Percentiles rank a stretch among this genome's conserved stretches.
Conservation (phyloP, 2,797 vertebrate genomes). For the Lemur catta region DNA sequence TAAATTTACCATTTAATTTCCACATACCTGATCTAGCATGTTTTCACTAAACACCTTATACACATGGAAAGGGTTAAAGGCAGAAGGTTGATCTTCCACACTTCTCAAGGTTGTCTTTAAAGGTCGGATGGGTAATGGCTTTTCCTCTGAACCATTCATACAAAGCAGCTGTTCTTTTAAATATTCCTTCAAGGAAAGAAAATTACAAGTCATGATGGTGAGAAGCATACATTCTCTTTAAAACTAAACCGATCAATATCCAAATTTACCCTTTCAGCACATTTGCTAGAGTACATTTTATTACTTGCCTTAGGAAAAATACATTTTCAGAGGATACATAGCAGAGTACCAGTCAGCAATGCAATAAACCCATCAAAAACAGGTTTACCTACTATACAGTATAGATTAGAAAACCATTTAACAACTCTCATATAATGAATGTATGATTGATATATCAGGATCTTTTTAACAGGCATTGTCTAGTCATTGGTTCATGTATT, state of each 20-base stretch:
- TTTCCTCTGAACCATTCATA: conserved; percentile 73
- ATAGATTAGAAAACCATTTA: conserved; percentile 28
- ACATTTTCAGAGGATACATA: conserved; percentile 40
- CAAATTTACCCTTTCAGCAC: conserved; percentile 34
- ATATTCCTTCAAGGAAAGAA: conserved; percentile 85
- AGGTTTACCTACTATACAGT: background rate
- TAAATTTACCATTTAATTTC: conserved; percentile 52
- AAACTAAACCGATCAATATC: conserved; percentile 58
- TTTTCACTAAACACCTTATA: conserved; percentile 87
- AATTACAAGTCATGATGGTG: conserved; percentile 24
- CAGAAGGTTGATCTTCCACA: conserved; percentile 57
- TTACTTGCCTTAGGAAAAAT: conserved; percentile 39
- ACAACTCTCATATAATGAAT: background rate
- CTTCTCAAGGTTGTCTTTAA: conserved; percentile 81
- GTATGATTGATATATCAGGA: background rate
- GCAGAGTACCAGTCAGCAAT: conserved; percentile 9
- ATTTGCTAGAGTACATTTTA: conserved; percentile 14
- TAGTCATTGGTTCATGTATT: background rate
- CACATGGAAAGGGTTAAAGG: conserved; percentile 91
- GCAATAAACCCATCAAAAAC: conserved; percentile 55
- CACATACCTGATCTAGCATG: conserved; percentile 92
- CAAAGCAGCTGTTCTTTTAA: conserved; percentile 88
- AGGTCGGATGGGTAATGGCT: conserved; percentile 59
- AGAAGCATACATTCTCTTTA: conserved; percentile 7
- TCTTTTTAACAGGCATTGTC: conserved; percentile 9